These are phyloP conservation scores for Heliconius sara DNA, from an alignment of 2,888 invertebrate genomes.

Conservation along the genomic window DNA sequence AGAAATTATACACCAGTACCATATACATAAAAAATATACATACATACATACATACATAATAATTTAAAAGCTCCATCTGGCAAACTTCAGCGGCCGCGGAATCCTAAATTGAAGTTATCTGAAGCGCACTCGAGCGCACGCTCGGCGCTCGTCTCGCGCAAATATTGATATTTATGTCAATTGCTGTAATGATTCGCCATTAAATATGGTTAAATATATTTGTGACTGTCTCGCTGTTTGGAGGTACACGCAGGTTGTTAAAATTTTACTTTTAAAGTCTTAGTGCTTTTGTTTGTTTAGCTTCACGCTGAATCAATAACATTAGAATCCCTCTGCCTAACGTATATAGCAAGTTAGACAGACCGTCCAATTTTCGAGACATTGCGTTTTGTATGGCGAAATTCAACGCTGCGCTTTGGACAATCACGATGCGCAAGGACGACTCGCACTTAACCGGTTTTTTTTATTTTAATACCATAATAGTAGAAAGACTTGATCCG, in stretches of 20 bases:
- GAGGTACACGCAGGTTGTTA: no score
- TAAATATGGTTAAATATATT: slow-evolving; percentile 5
- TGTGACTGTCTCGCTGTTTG: not conserved
- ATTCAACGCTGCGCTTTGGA: no score
- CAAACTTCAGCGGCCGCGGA: slow-evolving; percentile 21
- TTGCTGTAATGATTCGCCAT: slow-evolving; percentile 22
- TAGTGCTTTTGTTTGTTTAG: no score
- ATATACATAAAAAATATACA: not conserved
- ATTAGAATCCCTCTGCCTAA: no score
- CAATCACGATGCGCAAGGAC: no score
- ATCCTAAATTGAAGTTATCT: slow-evolving; percentile 31
- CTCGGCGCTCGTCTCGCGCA: slow-evolving; percentile 6
- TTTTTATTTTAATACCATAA: no score
- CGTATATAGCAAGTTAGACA: no score
- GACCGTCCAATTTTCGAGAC: not conserved
- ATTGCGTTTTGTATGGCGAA: not conserved
- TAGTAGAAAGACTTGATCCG: no score
- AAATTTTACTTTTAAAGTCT: no score
- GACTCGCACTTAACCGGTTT: no score
- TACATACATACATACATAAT: not conserved
- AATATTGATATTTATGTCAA: slow-evolving; percentile 34
- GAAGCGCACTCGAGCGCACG: slow-evolving; percentile 14
- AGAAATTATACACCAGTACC: not conserved
- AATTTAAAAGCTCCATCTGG: slow-evolving; percentile 27
- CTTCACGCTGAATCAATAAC: no score